Evolutionary conservation across 2,113 vertebrate genomes (phyloP).

Genomic region (Seriola rivoliana): DNA sequence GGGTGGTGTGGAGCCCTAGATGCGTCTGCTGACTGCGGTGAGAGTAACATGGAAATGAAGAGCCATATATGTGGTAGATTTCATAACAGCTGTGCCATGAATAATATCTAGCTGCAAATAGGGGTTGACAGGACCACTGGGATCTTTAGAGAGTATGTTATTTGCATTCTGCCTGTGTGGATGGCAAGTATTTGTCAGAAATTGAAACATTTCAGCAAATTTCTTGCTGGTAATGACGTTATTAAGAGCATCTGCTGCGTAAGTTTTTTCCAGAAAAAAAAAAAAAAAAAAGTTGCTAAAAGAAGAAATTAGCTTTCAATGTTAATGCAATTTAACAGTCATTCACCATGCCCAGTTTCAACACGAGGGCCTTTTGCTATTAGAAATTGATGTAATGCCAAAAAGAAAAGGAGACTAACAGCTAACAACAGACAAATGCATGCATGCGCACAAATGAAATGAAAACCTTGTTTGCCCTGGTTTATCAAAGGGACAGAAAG

Average conservation of each 20-base stretch:
- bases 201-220: background rate
- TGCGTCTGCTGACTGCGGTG: constrained; percentile 53
- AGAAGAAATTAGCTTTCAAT: constrained; percentile 5
- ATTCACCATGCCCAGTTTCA: background rate
- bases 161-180: constrained; percentile 11
- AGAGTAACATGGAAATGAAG: constrained; percentile 50
- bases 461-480: constrained; percentile 19
- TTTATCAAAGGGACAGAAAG: constrained; percentile 27
- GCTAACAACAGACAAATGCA: constrained; percentile 3
- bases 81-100: constrained; percentile 28
- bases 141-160: constrained; percentile 21
- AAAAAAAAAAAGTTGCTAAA: constrained; percentile 10
- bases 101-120: constrained; percentile 28
- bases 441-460: constrained; percentile 15
- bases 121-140: constrained; percentile 21
- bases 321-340: constrained; percentile 3
- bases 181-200: constrained; percentile 12
- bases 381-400: background rate
- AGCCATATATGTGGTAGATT: constrained; percentile 33
- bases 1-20: constrained; percentile 33
- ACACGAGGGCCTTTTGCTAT: background rate
- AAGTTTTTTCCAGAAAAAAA: background rate
- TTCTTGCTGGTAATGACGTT: background rate
- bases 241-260: background rate
- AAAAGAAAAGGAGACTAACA: constrained; percentile 8